Evolutionary conservation across 2,888 invertebrate species (phyloP).

Genomic region (Papilio elwesi): DNA sequence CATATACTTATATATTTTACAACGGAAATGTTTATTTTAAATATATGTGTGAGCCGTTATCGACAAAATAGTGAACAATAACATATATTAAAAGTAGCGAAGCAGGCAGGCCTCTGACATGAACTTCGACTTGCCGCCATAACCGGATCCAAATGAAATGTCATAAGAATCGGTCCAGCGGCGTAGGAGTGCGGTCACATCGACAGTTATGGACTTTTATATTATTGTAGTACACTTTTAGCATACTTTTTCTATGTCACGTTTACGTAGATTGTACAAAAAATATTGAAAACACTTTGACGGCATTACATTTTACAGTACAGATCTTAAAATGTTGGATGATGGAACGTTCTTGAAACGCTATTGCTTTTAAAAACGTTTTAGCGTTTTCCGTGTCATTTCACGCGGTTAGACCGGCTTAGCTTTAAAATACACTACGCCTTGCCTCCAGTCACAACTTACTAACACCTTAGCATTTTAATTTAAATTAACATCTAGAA

Average conservation of each 20-base stretch:
- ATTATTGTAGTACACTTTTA: background rate
- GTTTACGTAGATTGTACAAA: background rate
- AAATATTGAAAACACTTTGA: background rate
- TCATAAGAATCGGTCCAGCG: no score
- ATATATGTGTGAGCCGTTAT: no score
- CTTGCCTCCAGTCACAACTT: background rate
- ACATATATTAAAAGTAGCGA: no score
- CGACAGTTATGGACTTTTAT: no score
- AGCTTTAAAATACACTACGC: background rate
- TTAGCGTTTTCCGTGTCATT: constrained; percentile 16
- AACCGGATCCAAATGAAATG: no score
- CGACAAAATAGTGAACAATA: no score
- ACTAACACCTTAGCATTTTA: background rate
- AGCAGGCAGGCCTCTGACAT: no score
- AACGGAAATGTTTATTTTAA: no score
- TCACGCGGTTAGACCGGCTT: background rate
- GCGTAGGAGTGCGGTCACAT: no score
- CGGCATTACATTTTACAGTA: background rate
- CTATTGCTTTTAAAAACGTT: constrained; percentile 17
- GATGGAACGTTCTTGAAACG: constrained; percentile 6
- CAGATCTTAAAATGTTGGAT: background rate
- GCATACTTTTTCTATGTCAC: background rate
- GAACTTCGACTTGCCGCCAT: no score
- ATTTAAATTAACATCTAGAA: background rate
- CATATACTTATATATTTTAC: no score